phyloP scores from a whole-genome alignment of 2,888 invertebrate species.

The Mimumesa dahlbomi region DNA sequence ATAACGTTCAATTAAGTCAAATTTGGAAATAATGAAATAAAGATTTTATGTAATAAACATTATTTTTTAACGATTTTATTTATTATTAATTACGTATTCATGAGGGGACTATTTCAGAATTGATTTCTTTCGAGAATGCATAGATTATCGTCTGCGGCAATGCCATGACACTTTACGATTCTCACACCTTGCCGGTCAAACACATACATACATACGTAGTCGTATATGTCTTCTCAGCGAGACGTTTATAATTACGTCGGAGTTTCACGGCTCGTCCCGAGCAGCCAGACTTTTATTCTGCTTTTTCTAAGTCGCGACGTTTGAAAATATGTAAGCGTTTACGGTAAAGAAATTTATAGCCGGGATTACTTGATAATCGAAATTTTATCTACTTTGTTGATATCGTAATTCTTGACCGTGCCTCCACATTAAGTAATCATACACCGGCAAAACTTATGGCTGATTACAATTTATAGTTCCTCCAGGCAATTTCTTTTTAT shows the following conservation, averaged over 20 bases:
- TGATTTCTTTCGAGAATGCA: neutral
- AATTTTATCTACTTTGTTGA: conserved; percentile 4
- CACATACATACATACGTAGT: too few species aligned
- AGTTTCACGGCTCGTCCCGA: conserved; percentile 35
- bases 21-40: too few species aligned
- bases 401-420: neutral
- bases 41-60: too few species aligned
- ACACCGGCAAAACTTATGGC: conserved; percentile 14
- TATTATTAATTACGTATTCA: neutral
- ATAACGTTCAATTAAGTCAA: too few species aligned
- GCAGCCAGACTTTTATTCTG: conserved; percentile 8
- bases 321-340: neutral
- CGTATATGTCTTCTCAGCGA: conserved; percentile 16
- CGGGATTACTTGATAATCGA: conserved; percentile 22
- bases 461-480: conserved; percentile 40
- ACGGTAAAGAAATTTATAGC: conserved; percentile 25
- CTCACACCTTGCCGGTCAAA: neutral
- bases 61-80: too few species aligned
- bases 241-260: conserved; percentile 31
- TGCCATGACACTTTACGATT: neutral
- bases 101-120: neutral
- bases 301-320: neutral
- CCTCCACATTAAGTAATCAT: conserved; percentile 33
- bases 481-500: too few species aligned
- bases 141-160: neutral